These are phyloP conservation scores for Euwallacea fornicatus DNA, from an alignment of 1,140 invertebrate genomes.

Conservation along the genomic window DNA sequence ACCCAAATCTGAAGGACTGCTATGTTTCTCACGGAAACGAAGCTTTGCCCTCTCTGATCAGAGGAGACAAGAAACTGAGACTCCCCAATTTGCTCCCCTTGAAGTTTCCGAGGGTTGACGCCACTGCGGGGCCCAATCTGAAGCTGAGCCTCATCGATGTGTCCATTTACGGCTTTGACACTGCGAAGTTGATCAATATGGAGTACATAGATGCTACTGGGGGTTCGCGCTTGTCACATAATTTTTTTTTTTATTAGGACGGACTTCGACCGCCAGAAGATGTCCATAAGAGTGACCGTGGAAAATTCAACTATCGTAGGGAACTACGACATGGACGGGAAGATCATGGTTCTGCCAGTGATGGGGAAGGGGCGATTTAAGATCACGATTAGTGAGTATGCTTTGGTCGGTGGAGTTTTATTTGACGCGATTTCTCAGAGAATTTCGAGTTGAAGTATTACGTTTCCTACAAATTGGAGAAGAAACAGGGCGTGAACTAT, in stretches of 20 bases:
- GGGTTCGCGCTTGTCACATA: neutral
- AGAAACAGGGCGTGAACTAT: conserved; percentile 37
- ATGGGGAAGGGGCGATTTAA: conserved; percentile 52
- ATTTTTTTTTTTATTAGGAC: conserved; percentile 16
- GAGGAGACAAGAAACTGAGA: conserved; percentile 33
- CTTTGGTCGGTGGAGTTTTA: neutral
- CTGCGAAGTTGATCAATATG: conserved; percentile 36
- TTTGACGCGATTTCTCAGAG: conserved; percentile 29
- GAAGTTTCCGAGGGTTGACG: conserved; percentile 40
- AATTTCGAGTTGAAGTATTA: conserved; percentile 33
- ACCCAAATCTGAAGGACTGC: conserved; percentile 50
- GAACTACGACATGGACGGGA: conserved; percentile 53
- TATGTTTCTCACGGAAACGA: conserved; percentile 44
- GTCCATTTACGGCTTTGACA: conserved; percentile 41
- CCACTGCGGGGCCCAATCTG: conserved; percentile 38
- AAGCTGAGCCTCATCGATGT: conserved; percentile 40
- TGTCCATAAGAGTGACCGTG: neutral
- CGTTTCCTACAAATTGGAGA: conserved; percentile 19
- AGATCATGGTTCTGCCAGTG: conserved; percentile 54
- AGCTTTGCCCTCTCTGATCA: conserved; percentile 41
- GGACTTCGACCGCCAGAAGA: conserved; percentile 12
- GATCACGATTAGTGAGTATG: conserved; percentile 53
- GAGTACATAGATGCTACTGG: conserved; percentile 37
- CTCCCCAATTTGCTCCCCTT: conserved; percentile 43
- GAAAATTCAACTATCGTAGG: conserved; percentile 32